A percentile compares a stretch with the other conserved stretches of the same genome.
These are phyloP conservation scores for Nasonovia ribisnigri DNA, from an alignment of 2,888 invertebrate genomes.

Conservation along the genomic window DNA sequence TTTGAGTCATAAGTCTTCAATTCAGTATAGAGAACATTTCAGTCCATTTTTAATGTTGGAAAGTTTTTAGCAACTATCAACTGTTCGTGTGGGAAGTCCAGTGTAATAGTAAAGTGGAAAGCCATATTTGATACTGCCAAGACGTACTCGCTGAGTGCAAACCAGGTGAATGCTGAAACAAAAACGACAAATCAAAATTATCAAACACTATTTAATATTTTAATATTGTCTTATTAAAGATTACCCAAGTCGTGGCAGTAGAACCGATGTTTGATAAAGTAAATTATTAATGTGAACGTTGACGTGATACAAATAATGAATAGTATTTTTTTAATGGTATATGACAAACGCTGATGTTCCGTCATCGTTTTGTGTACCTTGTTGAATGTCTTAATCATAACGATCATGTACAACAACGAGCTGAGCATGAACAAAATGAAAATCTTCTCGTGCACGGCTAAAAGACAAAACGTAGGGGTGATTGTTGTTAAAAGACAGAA, in stretches of 20 bases:
- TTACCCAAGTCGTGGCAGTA: constrained; percentile 90
- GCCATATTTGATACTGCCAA: constrained; percentile 93
- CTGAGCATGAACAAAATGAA: constrained; percentile 92
- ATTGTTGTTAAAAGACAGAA: neutral
- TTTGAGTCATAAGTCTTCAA: constrained; percentile 51
- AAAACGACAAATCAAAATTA: neutral
- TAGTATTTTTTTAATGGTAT: constrained; percentile 78
- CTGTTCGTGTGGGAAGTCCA: constrained; percentile 87
- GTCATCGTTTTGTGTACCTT: constrained; percentile 70
- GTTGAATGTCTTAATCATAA: constrained; percentile 75
- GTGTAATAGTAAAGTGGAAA: constrained; percentile 88
- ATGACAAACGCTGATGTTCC: constrained; percentile 71
- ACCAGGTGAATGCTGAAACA: constrained; percentile 91
- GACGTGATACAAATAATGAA: constrained; percentile 83
- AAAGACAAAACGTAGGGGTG: neutral
- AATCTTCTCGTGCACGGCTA: constrained; percentile 90
- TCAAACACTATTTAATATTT: neutral
- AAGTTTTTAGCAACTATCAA: constrained; percentile 75
- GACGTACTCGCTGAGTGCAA: constrained; percentile 92
- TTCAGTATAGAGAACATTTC: constrained; percentile 35
- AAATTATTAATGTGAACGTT: constrained; percentile 86
- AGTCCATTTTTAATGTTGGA: constrained; percentile 48
- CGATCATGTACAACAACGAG: constrained; percentile 86
- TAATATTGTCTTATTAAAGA: neutral
- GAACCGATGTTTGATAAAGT: constrained; percentile 90